Conservation (phyloP, 2,888 invertebrate species). For the Caenorhabditis sp. region DNA sequence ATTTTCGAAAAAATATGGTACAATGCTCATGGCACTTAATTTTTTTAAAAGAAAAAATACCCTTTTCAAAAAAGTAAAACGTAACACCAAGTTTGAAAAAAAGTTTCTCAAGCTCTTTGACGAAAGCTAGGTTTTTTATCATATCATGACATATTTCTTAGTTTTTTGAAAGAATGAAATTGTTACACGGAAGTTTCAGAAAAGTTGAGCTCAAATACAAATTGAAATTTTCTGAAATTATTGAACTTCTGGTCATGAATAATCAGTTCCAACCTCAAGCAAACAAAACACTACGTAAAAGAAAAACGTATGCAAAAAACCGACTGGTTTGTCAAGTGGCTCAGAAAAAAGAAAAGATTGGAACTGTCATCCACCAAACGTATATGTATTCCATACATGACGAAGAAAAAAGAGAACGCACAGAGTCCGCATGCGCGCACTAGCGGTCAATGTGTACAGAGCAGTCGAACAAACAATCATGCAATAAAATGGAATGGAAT, state of each 20-base stretch:
- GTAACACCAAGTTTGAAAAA: too few species aligned
- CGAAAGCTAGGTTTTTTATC: too few species aligned
- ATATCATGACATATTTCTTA: too few species aligned
- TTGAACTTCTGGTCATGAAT: not conserved
- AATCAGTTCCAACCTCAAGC: not conserved
- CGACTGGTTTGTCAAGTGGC: slow-evolving; percentile 1
- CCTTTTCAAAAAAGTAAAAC: too few species aligned
- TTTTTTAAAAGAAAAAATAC: too few species aligned
- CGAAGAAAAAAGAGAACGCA: not conserved
- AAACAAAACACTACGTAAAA: not conserved
- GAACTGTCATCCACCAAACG: not conserved
- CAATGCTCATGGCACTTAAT: too few species aligned
- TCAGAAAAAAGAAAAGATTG: not conserved
- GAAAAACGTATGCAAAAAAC: not conserved
- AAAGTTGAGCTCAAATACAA: too few species aligned
- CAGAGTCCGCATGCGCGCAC: not conserved
- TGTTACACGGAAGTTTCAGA: too few species aligned
- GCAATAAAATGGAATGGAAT: too few species aligned
- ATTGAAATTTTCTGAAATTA: not conserved
- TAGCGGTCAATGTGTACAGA: slow-evolving; percentile 1
- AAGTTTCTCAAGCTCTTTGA: too few species aligned
- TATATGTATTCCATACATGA: not conserved
- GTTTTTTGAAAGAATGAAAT: too few species aligned
- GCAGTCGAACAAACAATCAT: not conserved
- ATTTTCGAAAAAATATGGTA: too few species aligned